phyloP scores from a whole-genome alignment of 1,140 invertebrate species.

The Matsumurasca onukii region DNA sequence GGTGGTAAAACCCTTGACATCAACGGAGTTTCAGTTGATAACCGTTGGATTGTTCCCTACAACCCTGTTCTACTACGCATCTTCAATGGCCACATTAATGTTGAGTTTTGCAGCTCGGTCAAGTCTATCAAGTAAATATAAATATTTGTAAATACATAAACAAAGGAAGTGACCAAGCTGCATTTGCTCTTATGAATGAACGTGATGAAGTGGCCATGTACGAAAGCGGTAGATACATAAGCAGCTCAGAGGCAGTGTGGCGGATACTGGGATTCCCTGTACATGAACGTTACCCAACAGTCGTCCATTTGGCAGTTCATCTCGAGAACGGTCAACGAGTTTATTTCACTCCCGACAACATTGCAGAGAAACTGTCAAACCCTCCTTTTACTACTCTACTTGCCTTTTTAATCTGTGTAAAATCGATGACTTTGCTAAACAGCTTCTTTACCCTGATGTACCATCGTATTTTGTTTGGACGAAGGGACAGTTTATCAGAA shows the following conservation, averaged over 20 bases:
- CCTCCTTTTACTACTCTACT: conserved; percentile 16
- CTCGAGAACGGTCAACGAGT: conserved; percentile 45
- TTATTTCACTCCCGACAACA: conserved; percentile 39
- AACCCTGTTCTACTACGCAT: conserved; percentile 45
- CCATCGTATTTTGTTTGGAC: too few species aligned
- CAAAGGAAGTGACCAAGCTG: conserved; percentile 44
- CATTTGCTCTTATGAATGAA: neutral
- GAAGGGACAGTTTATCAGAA: too few species aligned
- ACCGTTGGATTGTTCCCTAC: conserved; percentile 50
- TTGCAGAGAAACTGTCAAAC: neutral
- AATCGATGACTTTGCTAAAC: neutral
- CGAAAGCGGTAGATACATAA: conserved; percentile 49
- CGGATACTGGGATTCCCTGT: conserved; percentile 47
- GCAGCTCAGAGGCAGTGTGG: conserved; percentile 49
- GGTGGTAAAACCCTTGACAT: conserved; percentile 29
- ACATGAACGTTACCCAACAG: conserved; percentile 46
- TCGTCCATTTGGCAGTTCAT: conserved; percentile 47
- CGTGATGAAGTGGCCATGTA: conserved; percentile 16
- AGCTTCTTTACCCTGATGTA: neutral
- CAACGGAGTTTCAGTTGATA: conserved; percentile 40
- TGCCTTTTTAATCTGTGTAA: conserved; percentile 10
- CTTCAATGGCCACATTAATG: conserved; percentile 48
- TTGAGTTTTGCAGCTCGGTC: conserved; percentile 48
- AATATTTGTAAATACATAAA: conserved; percentile 51
- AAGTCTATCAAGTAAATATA: conserved; percentile 46